Base-by-base conservation (phyloP, 53 echinoderm and acorn worm genomes). In the Echinometra lucunter region DNA sequence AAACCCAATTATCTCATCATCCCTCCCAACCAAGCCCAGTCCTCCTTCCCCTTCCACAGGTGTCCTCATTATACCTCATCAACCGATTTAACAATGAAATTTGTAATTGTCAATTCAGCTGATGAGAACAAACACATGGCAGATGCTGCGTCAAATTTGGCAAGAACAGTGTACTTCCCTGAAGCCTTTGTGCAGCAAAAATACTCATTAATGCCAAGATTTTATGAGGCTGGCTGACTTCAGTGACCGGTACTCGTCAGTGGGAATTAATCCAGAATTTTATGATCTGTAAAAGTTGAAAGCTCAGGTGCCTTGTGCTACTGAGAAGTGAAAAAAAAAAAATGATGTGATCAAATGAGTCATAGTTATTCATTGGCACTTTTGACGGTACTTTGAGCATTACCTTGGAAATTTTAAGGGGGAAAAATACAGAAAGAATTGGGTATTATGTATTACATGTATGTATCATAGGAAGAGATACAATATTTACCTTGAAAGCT, bases 201-300 rank as follows among this genome's bases (percentile, higher is more conserved):
- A 81, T 23, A 44, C 40, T 81, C 10, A 23, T 81, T 4, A 81
- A 44, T 81, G 81, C 81, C 81, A 81, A 81, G 81, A 81, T 23
- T 81, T 81, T 81, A 81, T 72, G 42, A 23, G 13, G 81, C 19
- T 81, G 45, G 81, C 72, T 72, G 72, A 4, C 81, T 42, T 23
- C 30, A 25, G 4, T 23, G 25, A 81, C 81, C 42, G 44, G 42
- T 81, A 12, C 30, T 81, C 25, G 23, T 81, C 21, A 44, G 38
- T 0, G 30, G 25, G 81, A 23, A 44, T 42, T 81, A 40, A 81
- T 81, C 81, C 25, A 81, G 81, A 42, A 42, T 81, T 81, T 81
- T 81, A 81, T 81, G 23, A 23, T 44, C 44, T 81, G 25, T 21
- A 42, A 81, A 81, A 42, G 25, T 81, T 81, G 81, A 81, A 21